Percentiles rank a stretch among this genome's conserved stretches.
These are phyloP conservation scores for Hecatera dysodea DNA, from an alignment of 2,888 invertebrate genomes.

Conservation along the genomic window DNA sequence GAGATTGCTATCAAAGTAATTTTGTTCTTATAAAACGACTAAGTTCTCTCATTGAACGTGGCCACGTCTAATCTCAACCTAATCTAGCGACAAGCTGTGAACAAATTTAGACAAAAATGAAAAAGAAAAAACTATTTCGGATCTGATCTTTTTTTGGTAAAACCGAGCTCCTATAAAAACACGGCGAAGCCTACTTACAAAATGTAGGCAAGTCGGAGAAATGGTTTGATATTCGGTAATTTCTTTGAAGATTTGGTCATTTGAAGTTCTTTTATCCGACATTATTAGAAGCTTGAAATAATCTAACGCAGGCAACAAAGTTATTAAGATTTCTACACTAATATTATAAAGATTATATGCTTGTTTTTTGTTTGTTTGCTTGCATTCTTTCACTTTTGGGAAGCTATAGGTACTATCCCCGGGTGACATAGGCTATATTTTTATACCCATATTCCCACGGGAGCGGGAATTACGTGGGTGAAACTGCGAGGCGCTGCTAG, in stretches of 20 bases:
- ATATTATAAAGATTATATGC: too few relatives aligned
- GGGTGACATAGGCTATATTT: too few relatives aligned
- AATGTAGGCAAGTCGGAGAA: constrained; percentile 75
- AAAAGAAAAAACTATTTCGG: constrained; percentile 61
- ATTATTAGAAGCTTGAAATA: too few relatives aligned
- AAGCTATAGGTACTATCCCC: too few relatives aligned
- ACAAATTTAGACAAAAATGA: constrained; percentile 69
- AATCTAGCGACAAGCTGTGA: constrained; percentile 76
- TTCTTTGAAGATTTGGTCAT: constrained; percentile 21
- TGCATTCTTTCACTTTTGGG: too few relatives aligned
- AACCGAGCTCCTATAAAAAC: constrained; percentile 69
- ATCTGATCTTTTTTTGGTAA: constrained; percentile 66
- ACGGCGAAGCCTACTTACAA: constrained; percentile 75
- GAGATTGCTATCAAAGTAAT: constrained; percentile 36
- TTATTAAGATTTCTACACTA: too few relatives aligned
- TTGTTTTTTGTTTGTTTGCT: too few relatives aligned
- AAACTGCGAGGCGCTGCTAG: too few relatives aligned
- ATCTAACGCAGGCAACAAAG: too few relatives aligned
- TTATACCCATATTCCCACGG: too few relatives aligned
- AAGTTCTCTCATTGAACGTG: constrained; percentile 57
- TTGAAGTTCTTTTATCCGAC: not conserved
- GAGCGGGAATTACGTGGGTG: too few relatives aligned
- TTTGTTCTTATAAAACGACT: constrained; percentile 50
- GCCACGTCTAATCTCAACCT: constrained; percentile 72
- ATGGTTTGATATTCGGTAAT: constrained; percentile 52